Evolutionary conservation across 2,888 invertebrate species (phyloP), one percentile per base, ranked within the genome.

Genomic region (Eretmocerus hayati): DNA sequence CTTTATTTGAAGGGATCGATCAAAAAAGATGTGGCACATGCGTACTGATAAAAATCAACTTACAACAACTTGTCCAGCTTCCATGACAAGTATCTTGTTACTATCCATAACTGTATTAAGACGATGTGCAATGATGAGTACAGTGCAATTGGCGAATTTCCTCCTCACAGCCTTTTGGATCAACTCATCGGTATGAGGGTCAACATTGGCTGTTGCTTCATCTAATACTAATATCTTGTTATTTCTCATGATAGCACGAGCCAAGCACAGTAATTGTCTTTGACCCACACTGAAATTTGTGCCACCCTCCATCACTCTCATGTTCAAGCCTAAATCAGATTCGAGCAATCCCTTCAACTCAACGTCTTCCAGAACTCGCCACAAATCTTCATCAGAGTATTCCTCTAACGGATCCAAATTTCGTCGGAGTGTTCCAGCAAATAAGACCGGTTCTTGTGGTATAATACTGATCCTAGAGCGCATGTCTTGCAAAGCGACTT

Each of bases 181-280:
- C 26, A 79, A 58, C 2, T 67, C 70, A 58, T 79, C 79, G 4
- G 79, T 79, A 79, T 85, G 85, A 13, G 87, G 87, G 73, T 93
- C 92, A 11, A 92, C 90, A 67, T 92, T 92, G 9, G 92, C 91
- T 0, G 92, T 93, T 20, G 92, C 92, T 72, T 93, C 93, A 65
- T 93, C 93, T 57, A 93, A 76, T 46, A 93, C 84, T 2, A 93
- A 77, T 55, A 93, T 85, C 58, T 81, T 83, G 70, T 90, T 91
- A 56, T 85, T 85, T 21, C 87, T 78, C n/a, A 94, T 73, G 58
- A 93, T 85, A 33, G 93, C 92, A 32, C 93, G 79, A 1, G 90
- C 92, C 52, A 94, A 75, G 67, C 93, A 93, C 37, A 94, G 82
- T 45, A 93, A 74, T 69, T 94, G 94, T n/a, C 91, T 76, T 69